Conservation (phyloP, 2,797 vertebrate genomes). For the Melanotaenia nigrans region DNA sequence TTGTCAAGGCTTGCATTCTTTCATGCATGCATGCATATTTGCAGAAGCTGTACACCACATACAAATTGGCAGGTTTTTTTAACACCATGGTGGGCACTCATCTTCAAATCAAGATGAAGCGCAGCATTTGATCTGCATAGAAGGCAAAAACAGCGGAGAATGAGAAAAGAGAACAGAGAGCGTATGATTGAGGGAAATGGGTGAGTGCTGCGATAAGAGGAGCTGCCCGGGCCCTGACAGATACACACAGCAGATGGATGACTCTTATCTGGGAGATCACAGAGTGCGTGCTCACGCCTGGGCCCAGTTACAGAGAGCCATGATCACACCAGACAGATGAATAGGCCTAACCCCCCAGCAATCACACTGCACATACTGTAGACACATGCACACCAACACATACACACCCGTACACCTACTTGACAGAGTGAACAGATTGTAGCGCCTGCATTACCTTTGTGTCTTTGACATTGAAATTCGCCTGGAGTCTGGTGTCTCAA, state of each 20-base stretch:
- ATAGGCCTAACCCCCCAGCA: slow-evolving; percentile 57
- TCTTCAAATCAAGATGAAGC: slow-evolving; percentile 69
- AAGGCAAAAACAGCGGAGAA: slow-evolving; percentile 14
- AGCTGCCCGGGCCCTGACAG: slow-evolving; percentile 75
- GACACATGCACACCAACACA: slow-evolving; percentile 28
- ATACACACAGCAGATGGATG: slow-evolving; percentile 82
- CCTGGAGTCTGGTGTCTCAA: slow-evolving; percentile 65
- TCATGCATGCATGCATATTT: slow-evolving; percentile 3
- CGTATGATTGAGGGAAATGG: slow-evolving; percentile 71
- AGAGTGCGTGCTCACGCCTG: slow-evolving; percentile 70
- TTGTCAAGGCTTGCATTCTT: slow-evolving; percentile 35
- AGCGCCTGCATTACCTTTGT: slow-evolving; percentile 53
- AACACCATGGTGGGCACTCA: slow-evolving; percentile 9
- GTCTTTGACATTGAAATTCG: slow-evolving; percentile 77
- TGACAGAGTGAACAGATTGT: slow-evolving; percentile 73
- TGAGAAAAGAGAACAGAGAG: slow-evolving; percentile 46
- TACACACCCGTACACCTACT: slow-evolving; percentile 34
- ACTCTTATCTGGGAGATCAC: slow-evolving; percentile 82
- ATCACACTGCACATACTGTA: slow-evolving; percentile 63
- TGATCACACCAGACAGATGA: slow-evolving; percentile 82
- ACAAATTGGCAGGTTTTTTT: slow-evolving; percentile 17
- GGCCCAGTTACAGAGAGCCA: slow-evolving; percentile 72
- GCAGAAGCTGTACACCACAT: slow-evolving; percentile 6
- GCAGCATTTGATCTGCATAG: slow-evolving; percentile 46
- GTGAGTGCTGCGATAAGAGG: slow-evolving; percentile 79